Evolutionary conservation across 2,113 vertebrate species (phyloP).

Genomic region (Pangasianodon hypophthalmus): DNA sequence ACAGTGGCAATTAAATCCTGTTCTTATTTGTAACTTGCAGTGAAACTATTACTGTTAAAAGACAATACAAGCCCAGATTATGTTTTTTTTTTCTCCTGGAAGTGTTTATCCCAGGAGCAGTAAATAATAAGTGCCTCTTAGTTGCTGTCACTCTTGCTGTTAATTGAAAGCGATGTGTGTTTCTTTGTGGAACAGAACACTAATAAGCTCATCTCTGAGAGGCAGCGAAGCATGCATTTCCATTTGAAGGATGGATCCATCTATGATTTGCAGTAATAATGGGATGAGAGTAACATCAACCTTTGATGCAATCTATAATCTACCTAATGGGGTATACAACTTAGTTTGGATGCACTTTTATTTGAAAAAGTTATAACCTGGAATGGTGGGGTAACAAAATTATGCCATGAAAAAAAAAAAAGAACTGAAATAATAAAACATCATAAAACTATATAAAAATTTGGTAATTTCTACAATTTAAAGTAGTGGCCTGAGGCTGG

Average conservation of each 20-base stretch:
- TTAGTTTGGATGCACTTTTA: constrained; percentile 21
- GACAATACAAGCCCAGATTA: background rate
- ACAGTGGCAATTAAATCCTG: background rate
- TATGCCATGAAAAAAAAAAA: background rate
- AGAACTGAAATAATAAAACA: background rate
- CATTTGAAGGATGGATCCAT: constrained; percentile 48
- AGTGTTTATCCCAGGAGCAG: constrained; percentile 18
- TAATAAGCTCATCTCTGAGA: constrained; percentile 62
- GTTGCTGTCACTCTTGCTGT: constrained; percentile 44
- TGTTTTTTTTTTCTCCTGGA: background rate
- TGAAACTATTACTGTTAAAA: background rate
- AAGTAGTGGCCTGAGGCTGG: background rate
- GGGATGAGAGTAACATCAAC: constrained; percentile 50
- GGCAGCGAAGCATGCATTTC: constrained; percentile 51
- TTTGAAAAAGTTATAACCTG: background rate
- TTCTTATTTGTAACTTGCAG: background rate
- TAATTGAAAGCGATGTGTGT: constrained; percentile 46
- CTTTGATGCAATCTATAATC: constrained; percentile 50
- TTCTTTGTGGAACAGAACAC: constrained; percentile 50
- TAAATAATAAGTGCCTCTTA: constrained; percentile 40
- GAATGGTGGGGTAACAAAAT: background rate
- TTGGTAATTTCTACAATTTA: background rate
- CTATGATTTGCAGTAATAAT: constrained; percentile 48
- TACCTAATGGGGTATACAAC: constrained; percentile 40
- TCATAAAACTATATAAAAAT: background rate